A percentile compares a stretch with the other conserved stretches of the same genome.
phyloP scores from a whole-genome alignment of 1,140 invertebrate genomes.

The Drosophila sp. region DNA sequence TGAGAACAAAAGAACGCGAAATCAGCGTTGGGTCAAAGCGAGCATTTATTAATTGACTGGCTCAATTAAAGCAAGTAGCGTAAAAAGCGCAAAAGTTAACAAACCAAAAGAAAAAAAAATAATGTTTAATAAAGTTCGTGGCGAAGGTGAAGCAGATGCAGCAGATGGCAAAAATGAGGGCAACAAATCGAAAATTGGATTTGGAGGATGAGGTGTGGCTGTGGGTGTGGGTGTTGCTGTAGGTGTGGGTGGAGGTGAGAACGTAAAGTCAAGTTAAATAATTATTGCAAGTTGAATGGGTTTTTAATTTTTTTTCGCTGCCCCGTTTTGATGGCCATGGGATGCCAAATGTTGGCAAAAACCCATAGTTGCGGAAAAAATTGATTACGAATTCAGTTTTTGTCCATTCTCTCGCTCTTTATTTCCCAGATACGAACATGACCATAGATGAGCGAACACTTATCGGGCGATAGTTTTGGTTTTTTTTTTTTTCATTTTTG shows the following conservation, averaged over 20 bases:
- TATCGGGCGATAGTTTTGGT: not conserved
- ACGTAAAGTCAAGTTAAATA: slow-evolving; percentile 24
- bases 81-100: slow-evolving; percentile 6
- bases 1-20: slow-evolving; percentile 33
- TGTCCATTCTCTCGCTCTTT: slow-evolving; percentile 15
- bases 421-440: slow-evolving; percentile 5
- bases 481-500: not conserved
- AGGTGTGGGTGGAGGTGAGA: not conserved
- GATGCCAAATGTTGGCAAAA: slow-evolving; percentile 1
- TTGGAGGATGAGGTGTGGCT: not conserved
- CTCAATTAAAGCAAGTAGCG: slow-evolving; percentile 46
- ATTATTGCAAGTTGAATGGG: slow-evolving; percentile 33
- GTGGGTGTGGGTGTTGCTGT: too few species aligned
- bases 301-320: slow-evolving; percentile 20
- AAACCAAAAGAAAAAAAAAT: slow-evolving; percentile 29
- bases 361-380: slow-evolving; percentile 5
- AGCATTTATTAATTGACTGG: slow-evolving; percentile 61
- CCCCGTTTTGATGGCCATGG: not conserved
- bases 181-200: slow-evolving; percentile 1
- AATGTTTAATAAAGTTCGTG: slow-evolving; percentile 6
- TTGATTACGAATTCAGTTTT: slow-evolving; percentile 6
- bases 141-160: slow-evolving; percentile 13
- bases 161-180: slow-evolving; percentile 16
- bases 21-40: slow-evolving; percentile 34
- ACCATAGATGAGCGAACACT: slow-evolving; percentile 2